Base-by-base conservation (phyloP, 1,140 invertebrate genomes). In the Oncopodura yosiiana region DNA sequence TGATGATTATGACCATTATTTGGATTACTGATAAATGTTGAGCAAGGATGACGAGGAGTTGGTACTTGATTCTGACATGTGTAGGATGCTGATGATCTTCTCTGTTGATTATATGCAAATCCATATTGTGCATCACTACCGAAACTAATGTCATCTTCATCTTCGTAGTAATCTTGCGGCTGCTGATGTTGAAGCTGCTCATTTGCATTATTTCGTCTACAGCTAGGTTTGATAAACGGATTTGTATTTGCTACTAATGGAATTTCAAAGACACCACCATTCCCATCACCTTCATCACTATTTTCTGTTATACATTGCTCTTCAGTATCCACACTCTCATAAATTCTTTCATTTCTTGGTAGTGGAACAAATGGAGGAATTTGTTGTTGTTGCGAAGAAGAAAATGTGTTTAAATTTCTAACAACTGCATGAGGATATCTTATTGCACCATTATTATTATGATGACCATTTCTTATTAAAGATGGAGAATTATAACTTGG, bases 311-410 rank as follows among this genome's bases (percentile, higher is more conserved):
- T 27, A 34, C 51, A 4, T 49, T 34, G 5, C 12, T 58, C 53
- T 38, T 61, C 59, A 1, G 51, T 53, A 34, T 58, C 60, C 4
- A 61, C 60, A 44, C 50, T 53, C 42, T 64, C 62, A 27, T 64
- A 64, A 48, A 64, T 64, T 43, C 56, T 56, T n/a, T 64, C 62
- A 27, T 50, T 34, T 11, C 24, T 21, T 37, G 49, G 18, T 43
- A 2, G 29, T 32, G 5, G 34, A 24, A 2, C 21, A 23, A 38
- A 37, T 34, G 21, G 46, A 34, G 1, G 46, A 49, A 19, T 37
- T 37, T 14, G 30, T 34, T 34, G 30, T 34, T 34, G 30, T 14
- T 6, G 6, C 14, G 30, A 14, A 34, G 30, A 34, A 34, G 46
- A 37, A 34, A 49, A 16, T 30, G 38, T 38, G 6, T 34, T 6